These are phyloP conservation scores for Galendromus occidentalis DNA, from an alignment of 1,140 invertebrate species.

Conservation along the genomic window DNA sequence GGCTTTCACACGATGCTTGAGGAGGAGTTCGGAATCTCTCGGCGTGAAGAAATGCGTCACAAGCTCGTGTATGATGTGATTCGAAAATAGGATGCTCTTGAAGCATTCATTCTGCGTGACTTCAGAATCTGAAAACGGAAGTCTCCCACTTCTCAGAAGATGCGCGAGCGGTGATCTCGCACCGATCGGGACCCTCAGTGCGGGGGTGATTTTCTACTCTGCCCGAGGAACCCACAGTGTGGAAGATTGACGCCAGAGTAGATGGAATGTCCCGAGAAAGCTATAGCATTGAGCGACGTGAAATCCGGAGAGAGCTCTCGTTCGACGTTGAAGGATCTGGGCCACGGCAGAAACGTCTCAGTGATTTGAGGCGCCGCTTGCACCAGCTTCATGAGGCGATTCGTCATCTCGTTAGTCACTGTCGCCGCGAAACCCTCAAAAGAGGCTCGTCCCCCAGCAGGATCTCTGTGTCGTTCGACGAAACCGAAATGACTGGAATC, in stretches of 20 bases:
- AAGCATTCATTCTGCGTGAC: slow-evolving; percentile 84
- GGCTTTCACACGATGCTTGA: slow-evolving; percentile 41
- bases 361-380: slow-evolving; percentile 49
- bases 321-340: slow-evolving; percentile 48
- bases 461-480: slow-evolving; percentile 83
- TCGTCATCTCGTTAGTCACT: slow-evolving; percentile 79
- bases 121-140: slow-evolving; percentile 52
- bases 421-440: slow-evolving; percentile 82
- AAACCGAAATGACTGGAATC: slow-evolving; percentile 63
- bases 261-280: slow-evolving; percentile 71
- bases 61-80: slow-evolving; percentile 53
- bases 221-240: slow-evolving; percentile 48
- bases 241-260: slow-evolving; percentile 91
- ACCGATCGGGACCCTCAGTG: neutral
- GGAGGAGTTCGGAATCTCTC: neutral
- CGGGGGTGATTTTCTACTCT: neutral
- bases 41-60: neutral
- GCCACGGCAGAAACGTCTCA: slow-evolving; percentile 60
- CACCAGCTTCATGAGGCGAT: slow-evolving; percentile 65
- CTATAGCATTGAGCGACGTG: slow-evolving; percentile 81
- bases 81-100: slow-evolving; percentile 85
- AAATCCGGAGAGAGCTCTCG: slow-evolving; percentile 87
- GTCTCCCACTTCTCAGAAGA: slow-evolving; percentile 3
- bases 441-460: slow-evolving; percentile 73
- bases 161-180: neutral